A percentile compares a stretch with the other conserved stretches of the same genome.
Conservation (phyloP, 2,797 vertebrate species). For the Dendrocincla fuliginosa region DNA sequence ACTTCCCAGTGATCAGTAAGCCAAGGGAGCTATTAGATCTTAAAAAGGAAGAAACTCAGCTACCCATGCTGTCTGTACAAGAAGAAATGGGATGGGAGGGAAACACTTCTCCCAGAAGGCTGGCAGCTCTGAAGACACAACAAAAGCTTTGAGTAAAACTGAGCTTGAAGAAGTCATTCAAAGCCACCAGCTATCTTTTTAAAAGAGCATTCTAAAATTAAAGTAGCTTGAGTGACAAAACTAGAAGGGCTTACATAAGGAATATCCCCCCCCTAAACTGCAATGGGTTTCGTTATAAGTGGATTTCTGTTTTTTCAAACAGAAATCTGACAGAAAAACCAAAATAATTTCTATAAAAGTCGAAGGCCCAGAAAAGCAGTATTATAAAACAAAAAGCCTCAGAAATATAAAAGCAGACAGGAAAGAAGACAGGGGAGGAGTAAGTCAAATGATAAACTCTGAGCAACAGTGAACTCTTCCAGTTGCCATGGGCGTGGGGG, state of each 20-base stretch:
- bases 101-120: background rate
- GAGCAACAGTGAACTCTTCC: background rate
- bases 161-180: background rate
- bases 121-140: background rate
- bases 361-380: background rate
- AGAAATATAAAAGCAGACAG: background rate
- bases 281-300: background rate
- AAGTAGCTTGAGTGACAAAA: background rate
- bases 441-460: background rate
- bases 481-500: fast-evolving
- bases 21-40: background rate
- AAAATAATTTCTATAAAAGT: background rate
- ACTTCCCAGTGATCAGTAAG: background rate
- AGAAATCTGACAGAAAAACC: background rate
- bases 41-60: background rate
- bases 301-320: background rate
- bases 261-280: background rate
- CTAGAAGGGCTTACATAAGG: background rate
- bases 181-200: background rate
- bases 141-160: background rate
- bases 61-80: background rate
- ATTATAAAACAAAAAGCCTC: background rate
- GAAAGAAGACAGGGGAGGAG: background rate
- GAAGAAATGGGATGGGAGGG: background rate
- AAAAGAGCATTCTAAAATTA: background rate